Conservation (phyloP, 2,888 invertebrate genomes). For the Trimorus sp. region DNA sequence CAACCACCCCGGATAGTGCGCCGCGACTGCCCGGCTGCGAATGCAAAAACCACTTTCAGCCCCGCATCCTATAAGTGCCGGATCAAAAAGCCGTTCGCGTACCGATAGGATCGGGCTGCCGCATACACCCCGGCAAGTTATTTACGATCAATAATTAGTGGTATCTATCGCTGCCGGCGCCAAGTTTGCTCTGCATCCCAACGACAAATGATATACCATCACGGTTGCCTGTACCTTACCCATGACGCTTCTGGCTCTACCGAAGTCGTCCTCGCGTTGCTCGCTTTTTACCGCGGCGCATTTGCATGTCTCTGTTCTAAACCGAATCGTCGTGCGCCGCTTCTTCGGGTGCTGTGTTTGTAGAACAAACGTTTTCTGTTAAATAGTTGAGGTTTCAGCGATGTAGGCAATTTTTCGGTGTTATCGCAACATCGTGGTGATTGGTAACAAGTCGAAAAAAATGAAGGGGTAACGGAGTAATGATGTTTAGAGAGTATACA, state of each 20-base stretch:
- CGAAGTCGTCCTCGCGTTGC: constrained; percentile 12
- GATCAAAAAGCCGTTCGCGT: constrained; percentile 68
- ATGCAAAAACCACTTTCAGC: constrained; percentile 61
- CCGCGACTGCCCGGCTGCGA: constrained; percentile 45
- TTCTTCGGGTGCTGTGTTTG: background rate
- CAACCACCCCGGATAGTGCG: constrained; percentile 75
- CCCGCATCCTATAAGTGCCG: constrained; percentile 70
- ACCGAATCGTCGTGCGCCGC: constrained; percentile 2
- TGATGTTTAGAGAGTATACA: no score
- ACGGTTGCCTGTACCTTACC: constrained; percentile 47
- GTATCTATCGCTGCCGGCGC: constrained; percentile 82
- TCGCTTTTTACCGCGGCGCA: constrained; percentile 30
- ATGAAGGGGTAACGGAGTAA: no score
- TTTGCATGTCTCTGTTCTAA: constrained; percentile 47
- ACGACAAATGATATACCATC: constrained; percentile 77
- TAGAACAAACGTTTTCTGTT: background rate
- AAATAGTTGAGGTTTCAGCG: no score
- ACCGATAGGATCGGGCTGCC: constrained; percentile 77
- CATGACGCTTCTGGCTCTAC: constrained; percentile 50
- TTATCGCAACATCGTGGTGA: no score
- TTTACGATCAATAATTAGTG: constrained; percentile 82
- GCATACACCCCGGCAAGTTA: constrained; percentile 76
- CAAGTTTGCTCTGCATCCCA: constrained; percentile 75
- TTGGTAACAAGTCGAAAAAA: no score
- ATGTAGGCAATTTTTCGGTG: no score